phyloP scores from a whole-genome alignment of 2,113 vertebrate species.

The Candoia aspera region DNA sequence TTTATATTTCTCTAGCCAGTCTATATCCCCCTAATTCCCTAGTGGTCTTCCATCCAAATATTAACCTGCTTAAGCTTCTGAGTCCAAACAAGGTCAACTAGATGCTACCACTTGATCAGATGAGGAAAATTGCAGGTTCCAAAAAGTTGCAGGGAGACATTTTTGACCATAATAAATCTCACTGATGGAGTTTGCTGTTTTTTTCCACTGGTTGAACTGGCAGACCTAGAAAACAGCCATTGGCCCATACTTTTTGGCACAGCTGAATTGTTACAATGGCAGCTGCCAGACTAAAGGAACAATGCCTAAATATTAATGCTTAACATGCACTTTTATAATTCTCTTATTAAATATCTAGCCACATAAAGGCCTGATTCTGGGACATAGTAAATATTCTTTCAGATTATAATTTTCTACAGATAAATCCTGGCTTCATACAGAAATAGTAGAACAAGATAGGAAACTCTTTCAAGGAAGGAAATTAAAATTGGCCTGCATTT shows the following conservation, averaged over 20 bases:
- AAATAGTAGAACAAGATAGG: not conserved
- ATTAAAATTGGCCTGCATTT: not conserved
- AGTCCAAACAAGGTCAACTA: not conserved
- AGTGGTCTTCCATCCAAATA: not conserved
- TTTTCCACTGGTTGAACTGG: conserved; percentile 28
- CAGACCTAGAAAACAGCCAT: conserved; percentile 2
- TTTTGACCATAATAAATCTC: conserved; percentile 23
- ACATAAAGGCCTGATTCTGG: not conserved
- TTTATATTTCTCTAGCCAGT: not conserved
- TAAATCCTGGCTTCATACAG: not conserved
- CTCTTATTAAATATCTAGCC: conserved; percentile 12
- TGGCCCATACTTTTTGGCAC: not conserved
- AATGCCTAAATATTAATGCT: conserved; percentile 25
- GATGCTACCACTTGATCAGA: not conserved
- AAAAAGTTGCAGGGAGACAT: conserved; percentile 14
- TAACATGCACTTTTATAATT: conserved; percentile 13
- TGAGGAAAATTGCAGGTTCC: not conserved
- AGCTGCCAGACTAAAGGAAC: conserved; percentile 20
- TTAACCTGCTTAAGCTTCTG: not conserved
- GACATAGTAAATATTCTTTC: conserved; percentile 12
- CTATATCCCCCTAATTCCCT: not conserved
- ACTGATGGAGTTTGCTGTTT: not conserved
- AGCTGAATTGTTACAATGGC: conserved; percentile 2
- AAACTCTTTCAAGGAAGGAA: not conserved
- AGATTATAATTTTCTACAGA: conserved; percentile 17